These are phyloP conservation scores for Strix occidentalis DNA, from an alignment of 2,797 vertebrate species.

Conservation along the genomic window DNA sequence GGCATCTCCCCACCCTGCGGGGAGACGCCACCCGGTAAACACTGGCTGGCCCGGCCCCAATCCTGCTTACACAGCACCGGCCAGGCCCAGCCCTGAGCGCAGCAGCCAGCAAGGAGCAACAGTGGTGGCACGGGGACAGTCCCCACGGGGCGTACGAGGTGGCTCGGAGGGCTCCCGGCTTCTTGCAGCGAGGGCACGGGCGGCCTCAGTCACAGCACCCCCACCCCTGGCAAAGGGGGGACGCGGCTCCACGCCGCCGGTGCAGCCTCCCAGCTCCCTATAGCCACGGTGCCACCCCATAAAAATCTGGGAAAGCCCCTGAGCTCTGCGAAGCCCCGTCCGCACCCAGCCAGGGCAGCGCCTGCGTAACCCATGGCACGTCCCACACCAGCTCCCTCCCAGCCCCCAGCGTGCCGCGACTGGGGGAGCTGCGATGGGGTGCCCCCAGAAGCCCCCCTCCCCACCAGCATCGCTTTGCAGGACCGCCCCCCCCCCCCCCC, in stretches of 20 bases:
- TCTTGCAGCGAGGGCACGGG: rapidly evolving
- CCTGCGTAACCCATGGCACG: background rate
- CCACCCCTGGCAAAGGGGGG: background rate
- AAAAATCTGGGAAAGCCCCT: background rate
- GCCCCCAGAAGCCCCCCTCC: background rate
- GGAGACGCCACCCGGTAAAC: background rate
- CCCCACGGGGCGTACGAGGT: rapidly evolving
- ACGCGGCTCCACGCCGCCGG: rapidly evolving
- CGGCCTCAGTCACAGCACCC: background rate
- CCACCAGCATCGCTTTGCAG: background rate
- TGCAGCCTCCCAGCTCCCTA: rapidly evolving
- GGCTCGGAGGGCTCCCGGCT: rapidly evolving
- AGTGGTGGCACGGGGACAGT: background rate
- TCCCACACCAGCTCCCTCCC: background rate
- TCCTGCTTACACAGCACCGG: background rate
- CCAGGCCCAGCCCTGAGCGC: background rate
- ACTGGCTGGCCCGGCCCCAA: background rate
- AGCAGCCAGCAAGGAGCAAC: background rate
- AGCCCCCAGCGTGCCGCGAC: rapidly evolving
- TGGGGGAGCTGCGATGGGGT: background rate
- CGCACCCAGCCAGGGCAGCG: background rate
- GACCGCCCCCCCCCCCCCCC: background rate
- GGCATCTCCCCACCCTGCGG: background rate
- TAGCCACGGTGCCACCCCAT: rapidly evolving
- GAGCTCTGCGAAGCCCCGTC: background rate